phyloP scores from a whole-genome alignment of 2,797 vertebrate genomes.

The Cyprinodon diabolis region DNA sequence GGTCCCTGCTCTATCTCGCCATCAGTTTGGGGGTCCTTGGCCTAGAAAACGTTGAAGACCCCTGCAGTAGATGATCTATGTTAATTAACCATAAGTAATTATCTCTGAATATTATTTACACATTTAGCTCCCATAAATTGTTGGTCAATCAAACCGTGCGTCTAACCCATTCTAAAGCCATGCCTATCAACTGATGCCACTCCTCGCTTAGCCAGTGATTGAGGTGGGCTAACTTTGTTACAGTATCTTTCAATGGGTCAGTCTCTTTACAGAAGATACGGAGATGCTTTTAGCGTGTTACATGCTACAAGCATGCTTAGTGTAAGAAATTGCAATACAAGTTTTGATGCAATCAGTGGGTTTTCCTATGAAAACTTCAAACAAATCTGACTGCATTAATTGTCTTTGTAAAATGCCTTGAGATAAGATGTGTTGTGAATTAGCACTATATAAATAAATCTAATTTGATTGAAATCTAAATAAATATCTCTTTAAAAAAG shows the following conservation, averaged over 20 bases:
- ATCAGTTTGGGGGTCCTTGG: too few species aligned
- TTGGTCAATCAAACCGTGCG: background rate
- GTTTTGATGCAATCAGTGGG: too few species aligned
- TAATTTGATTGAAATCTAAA: background rate
- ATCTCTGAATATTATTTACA: background rate
- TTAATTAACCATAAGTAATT: background rate
- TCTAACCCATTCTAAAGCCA: background rate
- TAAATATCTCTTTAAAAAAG: background rate
- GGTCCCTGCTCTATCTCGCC: too few species aligned
- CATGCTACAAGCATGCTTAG: too few species aligned
- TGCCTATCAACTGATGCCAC: background rate
- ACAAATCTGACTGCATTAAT: too few species aligned
- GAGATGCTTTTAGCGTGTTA: background rate
- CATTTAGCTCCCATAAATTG: background rate
- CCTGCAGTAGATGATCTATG: background rate
- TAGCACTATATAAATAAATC: too few species aligned
- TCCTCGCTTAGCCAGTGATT: background rate
- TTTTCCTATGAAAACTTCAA: too few species aligned
- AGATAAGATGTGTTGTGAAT: too few species aligned
- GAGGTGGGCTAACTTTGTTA: background rate
- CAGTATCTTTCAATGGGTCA: background rate
- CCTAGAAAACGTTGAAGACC: too few species aligned
- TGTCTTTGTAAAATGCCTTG: too few species aligned
- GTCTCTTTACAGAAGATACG: background rate
- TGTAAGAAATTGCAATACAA: too few species aligned